These are phyloP conservation scores for Pseudanteris insignis DNA, from an alignment of 2,888 invertebrate species.

Conservation along the genomic window DNA sequence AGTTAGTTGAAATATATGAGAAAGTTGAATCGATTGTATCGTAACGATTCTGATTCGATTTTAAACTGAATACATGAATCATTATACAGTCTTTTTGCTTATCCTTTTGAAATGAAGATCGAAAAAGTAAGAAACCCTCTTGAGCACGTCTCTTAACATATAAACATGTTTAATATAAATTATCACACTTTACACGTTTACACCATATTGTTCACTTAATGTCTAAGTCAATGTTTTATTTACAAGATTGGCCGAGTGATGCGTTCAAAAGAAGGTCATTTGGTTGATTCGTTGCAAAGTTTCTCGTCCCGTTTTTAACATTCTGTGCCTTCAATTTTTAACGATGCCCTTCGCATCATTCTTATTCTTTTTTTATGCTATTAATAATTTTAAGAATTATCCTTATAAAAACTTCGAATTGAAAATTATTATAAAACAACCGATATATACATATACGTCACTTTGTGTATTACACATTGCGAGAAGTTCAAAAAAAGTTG, in stretches of 20 bases:
- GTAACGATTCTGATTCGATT: too few species aligned
- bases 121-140: constrained; percentile 43
- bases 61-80: too few species aligned
- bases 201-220: constrained; percentile 44
- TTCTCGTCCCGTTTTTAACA: constrained; percentile 19
- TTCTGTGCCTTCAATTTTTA: constrained; percentile 10
- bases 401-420: constrained; percentile 44
- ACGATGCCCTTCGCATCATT: constrained; percentile 9
- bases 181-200: constrained; percentile 62
- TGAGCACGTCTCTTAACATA: constrained; percentile 48
- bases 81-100: constrained; percentile 44
- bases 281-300: constrained; percentile 54
- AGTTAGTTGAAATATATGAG: not conserved
- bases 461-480: constrained; percentile 37
- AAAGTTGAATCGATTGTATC: not conserved
- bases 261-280: constrained; percentile 50
- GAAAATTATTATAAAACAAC: constrained; percentile 42
- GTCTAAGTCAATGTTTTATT: constrained; percentile 50
- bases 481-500: constrained; percentile 6
- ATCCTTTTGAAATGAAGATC: constrained; percentile 23
- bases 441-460: constrained; percentile 38
- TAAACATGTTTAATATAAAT: constrained; percentile 57
- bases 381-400: constrained; percentile 44
- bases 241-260: constrained; percentile 54
- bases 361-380: constrained; percentile 10